Percentiles rank a stretch among this genome's conserved stretches.
Evolutionary conservation across 2,113 vertebrate genomes (phyloP).

Genomic region (Beaufortia kweichowensis): DNA sequence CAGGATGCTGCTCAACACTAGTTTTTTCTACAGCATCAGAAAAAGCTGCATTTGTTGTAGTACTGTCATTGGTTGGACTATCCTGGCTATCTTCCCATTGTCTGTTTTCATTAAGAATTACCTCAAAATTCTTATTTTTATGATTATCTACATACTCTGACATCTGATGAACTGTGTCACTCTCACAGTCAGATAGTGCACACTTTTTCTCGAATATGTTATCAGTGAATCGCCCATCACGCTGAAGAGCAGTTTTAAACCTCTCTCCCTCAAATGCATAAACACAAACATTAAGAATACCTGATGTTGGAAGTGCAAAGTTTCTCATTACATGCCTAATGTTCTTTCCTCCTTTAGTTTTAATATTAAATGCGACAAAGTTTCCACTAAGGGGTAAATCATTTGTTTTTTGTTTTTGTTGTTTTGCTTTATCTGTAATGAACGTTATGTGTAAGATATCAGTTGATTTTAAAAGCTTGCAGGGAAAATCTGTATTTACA

Average conservation of each 20-base stretch:
- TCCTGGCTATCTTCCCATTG: too few relatives aligned
- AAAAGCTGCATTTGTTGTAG: too few relatives aligned
- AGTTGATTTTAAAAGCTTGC: background rate
- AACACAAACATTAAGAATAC: conserved; percentile 12
- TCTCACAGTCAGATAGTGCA: background rate
- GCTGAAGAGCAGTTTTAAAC: background rate
- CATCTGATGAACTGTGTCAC: too few relatives aligned
- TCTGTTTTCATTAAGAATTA: too few relatives aligned
- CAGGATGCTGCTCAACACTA: too few relatives aligned
- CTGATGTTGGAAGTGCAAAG: background rate
- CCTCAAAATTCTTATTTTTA: too few relatives aligned
- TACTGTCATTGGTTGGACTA: too few relatives aligned
- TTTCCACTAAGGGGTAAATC: background rate
- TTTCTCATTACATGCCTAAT: background rate
- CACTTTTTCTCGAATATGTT: background rate
- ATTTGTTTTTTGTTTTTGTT: background rate
- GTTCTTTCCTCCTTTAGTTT: background rate
- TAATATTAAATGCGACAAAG: background rate
- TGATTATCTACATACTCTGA: too few relatives aligned
- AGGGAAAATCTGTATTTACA: conserved; percentile 12
- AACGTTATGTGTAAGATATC: background rate
- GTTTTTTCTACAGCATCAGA: too few relatives aligned
- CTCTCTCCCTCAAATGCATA: background rate
- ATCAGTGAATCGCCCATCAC: conserved; percentile 2
- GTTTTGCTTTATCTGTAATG: background rate